phyloP scores from a whole-genome alignment of 2,888 invertebrate species.

The Eristalis intricaria region DNA sequence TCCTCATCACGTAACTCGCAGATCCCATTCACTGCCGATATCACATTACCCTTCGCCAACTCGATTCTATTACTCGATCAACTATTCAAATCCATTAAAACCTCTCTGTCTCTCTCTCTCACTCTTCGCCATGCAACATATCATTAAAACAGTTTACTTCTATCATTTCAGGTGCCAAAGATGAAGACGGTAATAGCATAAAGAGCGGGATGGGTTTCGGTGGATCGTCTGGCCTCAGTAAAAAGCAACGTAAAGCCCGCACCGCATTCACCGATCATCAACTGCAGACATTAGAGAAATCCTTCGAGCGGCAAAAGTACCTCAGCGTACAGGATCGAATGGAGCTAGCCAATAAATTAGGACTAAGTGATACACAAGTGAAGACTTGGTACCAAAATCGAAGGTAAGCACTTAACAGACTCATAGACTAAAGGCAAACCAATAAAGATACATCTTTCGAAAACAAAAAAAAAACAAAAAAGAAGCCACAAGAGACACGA shows the following conservation, averaged over 20 bases:
- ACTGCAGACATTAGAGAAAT: constrained; percentile 96
- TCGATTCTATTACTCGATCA: not conserved
- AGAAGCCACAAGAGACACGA: no score
- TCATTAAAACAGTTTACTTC: constrained; percentile 16
- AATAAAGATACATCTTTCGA: constrained; percentile 15
- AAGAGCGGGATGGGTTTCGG: constrained; percentile 80
- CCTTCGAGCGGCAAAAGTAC: constrained; percentile 98
- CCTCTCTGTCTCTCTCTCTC: not conserved
- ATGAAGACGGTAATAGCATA: constrained; percentile 86
- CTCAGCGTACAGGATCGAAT: constrained; percentile 98
- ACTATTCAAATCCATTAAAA: not conserved
- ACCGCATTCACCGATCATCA: constrained; percentile 99
- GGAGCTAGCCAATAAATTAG: constrained; percentile 97
- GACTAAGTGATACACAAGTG: constrained; percentile 99
- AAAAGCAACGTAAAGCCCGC: constrained; percentile 97
- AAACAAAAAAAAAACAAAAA: no score
- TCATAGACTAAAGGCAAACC: not conserved
- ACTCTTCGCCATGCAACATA: not conserved
- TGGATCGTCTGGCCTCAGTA: constrained; percentile 84
- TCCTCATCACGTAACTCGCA: not conserved
- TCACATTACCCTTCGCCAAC: not conserved
- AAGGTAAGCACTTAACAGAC: constrained; percentile 85
- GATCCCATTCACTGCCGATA: not conserved
- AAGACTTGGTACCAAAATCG: constrained; percentile 99
- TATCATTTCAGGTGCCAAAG: constrained; percentile 87